Evolutionary conservation across 2,888 invertebrate genomes (phyloP).

Genomic region (Dichetophora obliterata): DNA sequence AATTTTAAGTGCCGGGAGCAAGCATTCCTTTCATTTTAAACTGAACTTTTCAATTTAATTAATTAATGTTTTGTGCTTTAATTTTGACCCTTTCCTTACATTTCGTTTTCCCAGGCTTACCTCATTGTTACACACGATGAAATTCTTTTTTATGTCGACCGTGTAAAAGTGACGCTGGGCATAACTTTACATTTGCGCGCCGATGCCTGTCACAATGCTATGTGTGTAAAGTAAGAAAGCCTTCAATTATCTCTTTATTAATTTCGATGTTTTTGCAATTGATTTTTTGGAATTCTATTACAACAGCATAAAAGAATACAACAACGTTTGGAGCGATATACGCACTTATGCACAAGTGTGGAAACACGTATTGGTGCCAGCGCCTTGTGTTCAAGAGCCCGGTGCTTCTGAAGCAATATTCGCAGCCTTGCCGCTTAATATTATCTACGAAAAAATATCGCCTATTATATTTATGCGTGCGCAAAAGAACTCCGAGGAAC

Average conservation of each 20-base stretch:
- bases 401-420: constrained; percentile 81
- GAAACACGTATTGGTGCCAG: constrained; percentile 78
- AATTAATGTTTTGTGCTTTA: too few species aligned
- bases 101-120: constrained; percentile 73
- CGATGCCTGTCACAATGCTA: constrained; percentile 73
- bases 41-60: too few species aligned
- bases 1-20: too few species aligned
- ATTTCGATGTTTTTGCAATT: background rate
- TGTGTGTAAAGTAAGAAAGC: constrained; percentile 75
- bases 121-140: constrained; percentile 77
- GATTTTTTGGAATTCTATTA: constrained; percentile 2
- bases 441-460: constrained; percentile 77
- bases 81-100: too few species aligned
- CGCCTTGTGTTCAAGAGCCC: constrained; percentile 76
- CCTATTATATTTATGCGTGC: constrained; percentile 90
- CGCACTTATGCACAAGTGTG: constrained; percentile 76
- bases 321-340: constrained; percentile 79
- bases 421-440: constrained; percentile 73
- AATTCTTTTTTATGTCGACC: constrained; percentile 79
- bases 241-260: background rate
- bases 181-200: constrained; percentile 72
- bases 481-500: constrained; percentile 85
- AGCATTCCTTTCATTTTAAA: too few species aligned
- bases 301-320: constrained; percentile 78
- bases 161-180: constrained; percentile 75